Evolutionary conservation across 35 echinoderm and acorn worm species (phyloP).

Genomic region (Lytechinus pictus): DNA sequence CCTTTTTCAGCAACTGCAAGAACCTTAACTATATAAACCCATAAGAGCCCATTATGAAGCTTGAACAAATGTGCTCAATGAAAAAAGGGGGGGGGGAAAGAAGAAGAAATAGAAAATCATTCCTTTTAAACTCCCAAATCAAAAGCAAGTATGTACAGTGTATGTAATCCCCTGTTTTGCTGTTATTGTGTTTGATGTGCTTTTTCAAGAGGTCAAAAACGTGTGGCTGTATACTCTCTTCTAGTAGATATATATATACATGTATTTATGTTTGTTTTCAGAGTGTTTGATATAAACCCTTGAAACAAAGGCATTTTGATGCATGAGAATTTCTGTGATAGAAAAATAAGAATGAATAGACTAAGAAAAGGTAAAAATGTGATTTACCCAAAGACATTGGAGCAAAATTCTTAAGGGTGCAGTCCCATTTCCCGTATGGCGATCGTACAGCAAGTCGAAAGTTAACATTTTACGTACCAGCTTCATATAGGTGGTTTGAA

Average conservation of each 20-base stretch:
- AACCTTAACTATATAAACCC: not conserved
- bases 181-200: not conserved
- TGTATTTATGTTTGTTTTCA: not conserved
- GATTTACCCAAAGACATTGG: no score
- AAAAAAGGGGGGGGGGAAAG: not conserved
- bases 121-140: not conserved
- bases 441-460: no score
- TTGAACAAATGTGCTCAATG: not conserved
- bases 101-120: not conserved
- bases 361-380: not conserved
- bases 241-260: not conserved
- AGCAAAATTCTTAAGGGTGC: no score
- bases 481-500: no score
- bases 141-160: not conserved
- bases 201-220: not conserved
- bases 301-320: not conserved
- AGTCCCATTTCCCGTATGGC: no score
- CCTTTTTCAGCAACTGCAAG: not conserved
- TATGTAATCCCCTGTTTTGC: not conserved
- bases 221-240: not conserved
- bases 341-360: not conserved
- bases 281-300: not conserved
- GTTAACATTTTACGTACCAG: no score
- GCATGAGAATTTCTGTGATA: not conserved
- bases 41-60: not conserved